Evolutionary conservation across 2,888 invertebrate species (phyloP).

Genomic region (Selenia dentaria): DNA sequence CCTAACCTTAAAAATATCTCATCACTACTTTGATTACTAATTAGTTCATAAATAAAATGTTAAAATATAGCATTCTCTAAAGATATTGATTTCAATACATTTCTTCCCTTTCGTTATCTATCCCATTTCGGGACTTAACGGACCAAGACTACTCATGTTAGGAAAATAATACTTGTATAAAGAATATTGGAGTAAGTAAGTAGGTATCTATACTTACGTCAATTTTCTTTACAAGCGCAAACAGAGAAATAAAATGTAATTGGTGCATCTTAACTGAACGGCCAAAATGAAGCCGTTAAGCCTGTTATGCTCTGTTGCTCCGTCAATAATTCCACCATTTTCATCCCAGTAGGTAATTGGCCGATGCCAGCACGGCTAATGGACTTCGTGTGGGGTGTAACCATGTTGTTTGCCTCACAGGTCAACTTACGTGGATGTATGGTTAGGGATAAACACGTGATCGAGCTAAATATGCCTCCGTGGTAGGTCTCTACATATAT

Average conservation of each 20-base stretch:
- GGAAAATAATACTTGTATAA: too few species aligned
- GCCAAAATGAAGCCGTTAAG: conserved; percentile 9
- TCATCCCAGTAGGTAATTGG: conserved; percentile 15
- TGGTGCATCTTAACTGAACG: neutral
- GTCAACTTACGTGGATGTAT: neutral
- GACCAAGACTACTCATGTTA: too few species aligned
- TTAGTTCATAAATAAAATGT: too few species aligned
- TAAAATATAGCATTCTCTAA: too few species aligned
- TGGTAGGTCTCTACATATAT: too few species aligned
- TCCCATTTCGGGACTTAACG: too few species aligned
- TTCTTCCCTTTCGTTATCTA: too few species aligned
- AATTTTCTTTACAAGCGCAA: conserved; percentile 2
- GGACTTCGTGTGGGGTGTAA: conserved; percentile 20
- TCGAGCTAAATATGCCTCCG: neutral
- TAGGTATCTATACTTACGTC: too few species aligned
- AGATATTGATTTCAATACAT: too few species aligned
- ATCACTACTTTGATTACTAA: too few species aligned
- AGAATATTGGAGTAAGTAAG: too few species aligned
- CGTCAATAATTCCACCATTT: conserved; percentile 16
- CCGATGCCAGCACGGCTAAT: conserved; percentile 7
- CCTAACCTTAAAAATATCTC: too few species aligned
- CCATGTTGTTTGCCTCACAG: neutral
- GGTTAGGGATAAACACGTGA: neutral
- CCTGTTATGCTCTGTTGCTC: conserved; percentile 4
- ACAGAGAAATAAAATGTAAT: neutral